Conservation (phyloP, 2,888 invertebrate species). For the Stenoptilia bipunctidactyla region DNA sequence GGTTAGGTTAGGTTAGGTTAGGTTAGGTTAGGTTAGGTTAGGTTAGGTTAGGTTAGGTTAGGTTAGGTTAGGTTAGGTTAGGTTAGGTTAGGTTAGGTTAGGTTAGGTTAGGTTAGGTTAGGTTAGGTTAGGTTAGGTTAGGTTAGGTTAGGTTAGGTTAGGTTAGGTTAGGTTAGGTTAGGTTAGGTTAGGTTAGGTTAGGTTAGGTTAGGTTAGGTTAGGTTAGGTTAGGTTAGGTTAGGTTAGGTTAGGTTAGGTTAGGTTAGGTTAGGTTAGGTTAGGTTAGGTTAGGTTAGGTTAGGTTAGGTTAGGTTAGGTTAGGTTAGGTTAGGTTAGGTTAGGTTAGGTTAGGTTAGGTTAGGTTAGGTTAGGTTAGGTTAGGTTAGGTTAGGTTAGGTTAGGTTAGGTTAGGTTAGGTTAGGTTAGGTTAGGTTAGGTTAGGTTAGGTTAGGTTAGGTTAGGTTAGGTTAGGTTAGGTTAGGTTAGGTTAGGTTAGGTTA, state of each 20-base stretch:
- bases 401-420: conserved; percentile 1
- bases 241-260: background rate
- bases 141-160: background rate
- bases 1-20: background rate
- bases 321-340: conserved; percentile 1
- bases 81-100: conserved; percentile 1
- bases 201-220: conserved; percentile 1
- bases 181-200: conserved; percentile 1
- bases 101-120: background rate
- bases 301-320: conserved; percentile 1
- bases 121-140: background rate
- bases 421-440: background rate
- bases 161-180: conserved; percentile 1
- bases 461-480: conserved; percentile 1
- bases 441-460: background rate
- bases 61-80: background rate
- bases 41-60: conserved; percentile 1
- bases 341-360: background rate
- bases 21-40: background rate
- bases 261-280: conserved; percentile 1
- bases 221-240: background rate
- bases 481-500: background rate
- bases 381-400: conserved; percentile 2
- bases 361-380: conserved; percentile 1
- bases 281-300: background rate